A percentile compares a stretch with the other conserved stretches of the same genome.
Conservation (phyloP, 2,113 vertebrate species). For the Brachypodius melanocephalos region DNA sequence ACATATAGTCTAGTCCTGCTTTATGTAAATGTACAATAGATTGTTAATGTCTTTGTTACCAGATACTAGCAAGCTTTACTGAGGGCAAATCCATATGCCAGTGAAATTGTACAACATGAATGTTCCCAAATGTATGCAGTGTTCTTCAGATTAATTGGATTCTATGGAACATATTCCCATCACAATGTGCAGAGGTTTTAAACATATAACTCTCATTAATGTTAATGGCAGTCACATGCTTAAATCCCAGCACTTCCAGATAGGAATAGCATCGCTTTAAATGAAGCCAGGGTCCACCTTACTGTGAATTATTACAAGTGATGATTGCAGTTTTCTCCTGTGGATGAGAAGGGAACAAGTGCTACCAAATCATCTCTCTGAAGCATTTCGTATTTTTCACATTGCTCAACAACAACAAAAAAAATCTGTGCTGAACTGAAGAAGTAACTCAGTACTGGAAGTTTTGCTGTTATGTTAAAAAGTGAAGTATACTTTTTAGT, state of each 20-base stretch:
- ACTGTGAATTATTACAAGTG: neutral
- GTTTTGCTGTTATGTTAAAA: neutral
- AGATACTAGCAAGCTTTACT: conserved; percentile 17
- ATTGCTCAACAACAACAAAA: neutral
- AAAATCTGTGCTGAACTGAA: neutral
- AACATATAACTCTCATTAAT: neutral
- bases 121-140: conserved; percentile 20
- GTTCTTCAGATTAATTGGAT: conserved; percentile 29
- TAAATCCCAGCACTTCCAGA: neutral
- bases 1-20: conserved; percentile 67
- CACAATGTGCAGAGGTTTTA: neutral
- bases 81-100: conserved; percentile 39
- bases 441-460: neutral
- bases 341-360: neutral
- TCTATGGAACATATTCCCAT: neutral
- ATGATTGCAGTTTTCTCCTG: neutral
- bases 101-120: neutral
- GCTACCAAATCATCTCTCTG: neutral
- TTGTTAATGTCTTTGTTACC: conserved; percentile 49
- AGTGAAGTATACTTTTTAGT: neutral
- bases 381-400: neutral
- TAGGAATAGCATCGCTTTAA: neutral
- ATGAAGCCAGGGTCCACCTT: neutral
- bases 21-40: conserved; percentile 44
- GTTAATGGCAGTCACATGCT: neutral